These are phyloP conservation scores for Myopa testacea DNA, from an alignment of 2,888 invertebrate species.

Conservation along the genomic window DNA sequence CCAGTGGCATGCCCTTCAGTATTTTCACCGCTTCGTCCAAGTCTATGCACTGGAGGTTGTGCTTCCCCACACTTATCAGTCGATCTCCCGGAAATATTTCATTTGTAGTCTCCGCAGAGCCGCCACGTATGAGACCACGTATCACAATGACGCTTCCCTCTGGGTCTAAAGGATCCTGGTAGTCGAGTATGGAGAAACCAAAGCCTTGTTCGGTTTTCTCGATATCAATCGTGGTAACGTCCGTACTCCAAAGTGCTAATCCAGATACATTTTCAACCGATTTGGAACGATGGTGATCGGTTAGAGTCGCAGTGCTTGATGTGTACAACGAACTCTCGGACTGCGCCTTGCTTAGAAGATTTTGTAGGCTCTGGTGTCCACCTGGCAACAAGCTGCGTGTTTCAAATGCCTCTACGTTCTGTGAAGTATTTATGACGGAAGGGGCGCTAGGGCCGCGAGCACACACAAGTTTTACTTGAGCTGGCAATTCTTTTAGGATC, in stretches of 20 bases:
- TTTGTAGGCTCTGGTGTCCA: slow-evolving; percentile 84
- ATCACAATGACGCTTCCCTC: slow-evolving; percentile 97
- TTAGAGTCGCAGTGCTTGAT: slow-evolving; percentile 84
- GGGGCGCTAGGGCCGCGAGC: slow-evolving; percentile 76
- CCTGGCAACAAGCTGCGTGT: slow-evolving; percentile 86
- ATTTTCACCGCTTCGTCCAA: slow-evolving; percentile 96
- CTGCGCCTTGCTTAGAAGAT: slow-evolving; percentile 91
- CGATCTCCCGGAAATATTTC: slow-evolving; percentile 96
- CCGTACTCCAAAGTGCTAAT: slow-evolving; percentile 96
- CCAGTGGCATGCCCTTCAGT: slow-evolving; percentile 92
- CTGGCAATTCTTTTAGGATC: slow-evolving; percentile 92
- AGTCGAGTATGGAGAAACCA: slow-evolving; percentile 97
- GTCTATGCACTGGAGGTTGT: slow-evolving; percentile 88
- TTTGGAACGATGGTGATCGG: slow-evolving; percentile 84
- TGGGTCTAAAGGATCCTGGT: slow-evolving; percentile 96
- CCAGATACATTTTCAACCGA: slow-evolving; percentile 96
- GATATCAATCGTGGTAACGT: slow-evolving; percentile 91
- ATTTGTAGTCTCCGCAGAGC: slow-evolving; percentile 96
- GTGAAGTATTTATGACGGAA: slow-evolving; percentile 81
- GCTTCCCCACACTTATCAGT: slow-evolving; percentile 90
- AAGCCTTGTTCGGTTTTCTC: slow-evolving; percentile 95
- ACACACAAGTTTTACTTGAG: slow-evolving; percentile 91
- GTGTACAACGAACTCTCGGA: slow-evolving; percentile 94
- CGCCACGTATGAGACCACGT: slow-evolving; percentile 96
- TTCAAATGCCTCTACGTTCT: slow-evolving; percentile 84